Base-by-base conservation (phyloP, 92 coral and sea anemone genomes). In the Epizoanthus stellaris region DNA sequence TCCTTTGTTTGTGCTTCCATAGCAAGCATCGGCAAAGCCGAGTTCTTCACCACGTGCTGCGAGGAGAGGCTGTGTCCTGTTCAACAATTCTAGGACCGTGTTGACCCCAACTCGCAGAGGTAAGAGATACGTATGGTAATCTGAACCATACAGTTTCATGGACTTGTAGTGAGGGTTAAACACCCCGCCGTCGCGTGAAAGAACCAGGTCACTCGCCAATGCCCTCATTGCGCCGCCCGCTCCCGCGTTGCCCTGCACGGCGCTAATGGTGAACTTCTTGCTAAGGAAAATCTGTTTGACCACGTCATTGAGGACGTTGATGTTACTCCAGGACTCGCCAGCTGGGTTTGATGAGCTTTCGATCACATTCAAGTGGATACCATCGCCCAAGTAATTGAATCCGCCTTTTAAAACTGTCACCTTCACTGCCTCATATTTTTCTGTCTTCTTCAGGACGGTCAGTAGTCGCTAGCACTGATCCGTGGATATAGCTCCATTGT, bases 141-240 rank as follows among this genome's bases (percentile, higher is more conserved):
- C 95, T 4, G 95, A 93, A 8, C 95, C 95, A 66, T 72, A 93
- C 19, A 93, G 87, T 21, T 87, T 85, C 95, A 93, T 93, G 70
- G 40, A 70, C 81, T 83, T 87, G 89, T 90, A 93, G 88, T 93
- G 95, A 13, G 95, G 95, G 40, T 93, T 93, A 65, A 93, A 64
- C 34, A 93, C 95, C 23, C 82, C 89, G 2, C 94, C 95, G 23
- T 90, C 93, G 68, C 95, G 95, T 66, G 95, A 87, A 16, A 90
- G 56, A 15, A 85, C 93, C 13, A 93, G 56, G 80, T 93, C 95
- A 68, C 95, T 90, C 7, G 95, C 95, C 73, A 93, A 47, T 17
- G 92, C 95, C 92, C 84, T 90, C 95, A 93, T 93, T 45, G 72
- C 91, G 16, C 95, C 95, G 20, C 95, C 95, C 25, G 95, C 95